Base-by-base conservation (phyloP, 2,113 vertebrate species). In the Perca fluviatilis region DNA sequence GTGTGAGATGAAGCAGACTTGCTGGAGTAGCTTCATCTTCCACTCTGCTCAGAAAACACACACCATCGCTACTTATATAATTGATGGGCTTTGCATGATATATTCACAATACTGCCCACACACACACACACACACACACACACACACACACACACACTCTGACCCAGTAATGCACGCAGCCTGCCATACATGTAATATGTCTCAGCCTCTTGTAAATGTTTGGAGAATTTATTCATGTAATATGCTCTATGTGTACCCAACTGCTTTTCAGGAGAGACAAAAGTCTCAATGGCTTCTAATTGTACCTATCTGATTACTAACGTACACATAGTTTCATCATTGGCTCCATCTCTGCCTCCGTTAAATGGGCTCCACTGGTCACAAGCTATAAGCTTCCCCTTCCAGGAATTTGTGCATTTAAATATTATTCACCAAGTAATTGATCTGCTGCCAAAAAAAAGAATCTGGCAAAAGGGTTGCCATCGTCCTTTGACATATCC, bases 51-150 rank as follows among this genome's bases (percentile, higher is more conserved):
- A 54, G 43, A 82, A 87, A 69, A 80, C 74, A 86, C 74, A 79
- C 70, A 80, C n/a, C 60, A 60, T 82, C 69, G 36, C 33, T 47
- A 14, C 68, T 66, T 92, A 58, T 90, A 93, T 83, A 91, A 87
- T 79, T 78, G 14, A 90, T 87, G 23, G 46, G 21, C 21, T 78
- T 84, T 60, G 69, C 67, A 88, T 81, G 68, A 90, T 86, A 72
- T 86, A 79, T 68, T 86, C 74, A 66, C 2, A 16, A 61, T 58
- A 49, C 13, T 53, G 5, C 18, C 1, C 40, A 40, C 43, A 43
- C 64, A 57, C n/a, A 30, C 51, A 30, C 75, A 0, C 43, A 50
- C 50, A 56, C 27, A 30, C 33, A 56, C 67, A 68, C 33, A 71
- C 36, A 50, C 43, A 50, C 61, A 64, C 36, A 50, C 43, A 56